phyloP scores from a whole-genome alignment of 1,140 invertebrate species.

The Meloidogyne floridensis region DNA sequence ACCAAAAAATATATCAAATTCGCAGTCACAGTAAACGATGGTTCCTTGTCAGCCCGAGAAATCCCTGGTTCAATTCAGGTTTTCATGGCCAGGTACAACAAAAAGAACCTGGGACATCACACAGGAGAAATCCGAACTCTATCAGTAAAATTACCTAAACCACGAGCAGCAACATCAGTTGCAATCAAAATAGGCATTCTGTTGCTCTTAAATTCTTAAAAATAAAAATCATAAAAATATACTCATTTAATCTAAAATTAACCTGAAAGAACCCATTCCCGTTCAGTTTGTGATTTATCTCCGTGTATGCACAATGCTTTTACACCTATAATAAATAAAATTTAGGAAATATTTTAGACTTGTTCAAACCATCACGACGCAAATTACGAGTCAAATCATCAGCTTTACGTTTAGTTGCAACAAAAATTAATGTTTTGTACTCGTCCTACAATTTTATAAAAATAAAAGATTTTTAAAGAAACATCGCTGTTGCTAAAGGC shows the following conservation, averaged over 20 bases:
- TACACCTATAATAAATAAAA: not conserved
- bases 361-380: slow-evolving; percentile 76
- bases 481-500: not conserved
- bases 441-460: slow-evolving; percentile 74
- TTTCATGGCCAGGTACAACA: too few relatives aligned
- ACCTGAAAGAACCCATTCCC: slow-evolving; percentile 65
- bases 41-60: too few relatives aligned
- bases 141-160: slow-evolving; percentile 56
- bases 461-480: slow-evolving; percentile 77
- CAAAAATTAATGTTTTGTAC: slow-evolving; percentile 80
- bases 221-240: not conserved
- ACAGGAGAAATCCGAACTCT: too few relatives aligned
- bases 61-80: too few relatives aligned
- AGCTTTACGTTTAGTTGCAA: slow-evolving; percentile 95
- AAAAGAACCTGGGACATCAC: too few relatives aligned
- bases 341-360: slow-evolving; percentile 67
- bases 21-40: too few relatives aligned
- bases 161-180: slow-evolving; percentile 98
- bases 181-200: slow-evolving; percentile 87
- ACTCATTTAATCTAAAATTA: slow-evolving; percentile 3
- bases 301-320: slow-evolving; percentile 82
- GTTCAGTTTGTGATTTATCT: slow-evolving; percentile 86
- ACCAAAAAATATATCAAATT: too few relatives aligned
- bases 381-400: slow-evolving; percentile 80
- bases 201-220: slow-evolving; percentile 76